Evolutionary conservation across 2,888 invertebrate genomes (phyloP), one percentile per base, ranked within the genome.

Genomic region (Netelia inedita): DNA sequence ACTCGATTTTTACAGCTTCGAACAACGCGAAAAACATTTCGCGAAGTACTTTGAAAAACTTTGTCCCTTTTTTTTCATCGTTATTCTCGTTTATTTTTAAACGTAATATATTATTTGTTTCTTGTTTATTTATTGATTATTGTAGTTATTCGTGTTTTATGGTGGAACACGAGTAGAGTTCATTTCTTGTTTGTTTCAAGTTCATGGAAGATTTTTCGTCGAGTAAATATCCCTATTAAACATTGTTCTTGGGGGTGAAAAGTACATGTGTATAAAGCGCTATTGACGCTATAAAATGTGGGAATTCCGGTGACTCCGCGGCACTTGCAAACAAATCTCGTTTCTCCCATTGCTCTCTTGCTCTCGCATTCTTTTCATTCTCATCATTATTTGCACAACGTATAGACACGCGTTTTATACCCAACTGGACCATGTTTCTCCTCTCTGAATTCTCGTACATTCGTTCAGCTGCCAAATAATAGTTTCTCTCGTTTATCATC

Each of bases 1-100:
- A 19, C 59, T 53, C 11, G 43, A 78, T 71, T 82, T 82, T 78
- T 72, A 57, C 66, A 72, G 59, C 76, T 65, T 43, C 6, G 19
- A 69, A 69, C 23, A 57, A 28, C 23, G n/a, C 55, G 23, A 57
- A 57, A 19, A 21, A 1, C 43, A n/a, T 55, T 28, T 28, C 61
- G 63, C 19, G 10, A 35, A 57, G 16, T 41, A 41, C 55, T 65
- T 74, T 55, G 28, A 68, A 59, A 69, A 65, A 11, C 59, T 14
- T 65, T 66, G 16, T 41, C 11, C 19, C 43, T 28, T 28, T 28
- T 28, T 16, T 2, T 28, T 5, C 28, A 46, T 46, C 14, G 46
- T 46, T 46, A 46, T 46, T 46, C 11, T 46, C 5, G 0, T 2
- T 28, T 28, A 3, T 5, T 28, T 28, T 28, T 5, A 28, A 28